Evolutionary conservation across 2,888 invertebrate species (phyloP).

Genomic region (Anarsia innoxiella): DNA sequence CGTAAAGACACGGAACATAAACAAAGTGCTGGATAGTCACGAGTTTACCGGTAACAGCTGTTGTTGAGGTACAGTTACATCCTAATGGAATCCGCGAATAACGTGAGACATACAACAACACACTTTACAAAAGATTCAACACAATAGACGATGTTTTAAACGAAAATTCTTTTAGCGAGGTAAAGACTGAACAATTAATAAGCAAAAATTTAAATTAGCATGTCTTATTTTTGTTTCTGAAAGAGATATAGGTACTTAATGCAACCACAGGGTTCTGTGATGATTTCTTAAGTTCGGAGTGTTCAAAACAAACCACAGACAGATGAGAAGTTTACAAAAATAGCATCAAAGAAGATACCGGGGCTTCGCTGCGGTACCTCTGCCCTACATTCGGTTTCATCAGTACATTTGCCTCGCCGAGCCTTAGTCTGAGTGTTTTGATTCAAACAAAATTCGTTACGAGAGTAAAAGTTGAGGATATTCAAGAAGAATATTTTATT

Average conservation of each 20-base stretch:
- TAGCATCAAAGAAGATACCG: conserved; percentile 58
- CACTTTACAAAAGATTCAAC: conserved; percentile 3
- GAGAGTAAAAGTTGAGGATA: too few species aligned
- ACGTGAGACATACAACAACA: conserved; percentile 4
- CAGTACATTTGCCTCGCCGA: conserved; percentile 34
- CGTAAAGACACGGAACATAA: conserved; percentile 33
- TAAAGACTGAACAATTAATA: too few species aligned
- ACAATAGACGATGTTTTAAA: too few species aligned
- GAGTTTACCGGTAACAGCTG: conserved; percentile 19
- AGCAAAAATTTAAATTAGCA: too few species aligned
- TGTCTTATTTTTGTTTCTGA: too few species aligned
- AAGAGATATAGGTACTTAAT: too few species aligned
- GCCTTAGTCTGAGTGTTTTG: too few species aligned
- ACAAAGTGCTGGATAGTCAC: conserved; percentile 23
- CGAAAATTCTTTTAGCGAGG: too few species aligned
- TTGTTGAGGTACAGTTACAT: conserved; percentile 13
- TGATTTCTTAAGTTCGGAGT: conserved; percentile 28
- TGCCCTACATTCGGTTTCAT: conserved; percentile 48
- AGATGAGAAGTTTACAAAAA: conserved; percentile 52
- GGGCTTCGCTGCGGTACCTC: conserved; percentile 42
- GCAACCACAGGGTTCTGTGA: conserved; percentile 23
- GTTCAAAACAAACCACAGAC: conserved; percentile 57
- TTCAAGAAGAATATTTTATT: too few species aligned
- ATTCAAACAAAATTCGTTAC: too few species aligned
- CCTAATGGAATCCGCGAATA: conserved; percentile 17